Percentiles rank a stretch among this genome's conserved stretches.
Evolutionary conservation across 1,140 invertebrate species (phyloP).

Genomic region (Drosophila sechellia): DNA sequence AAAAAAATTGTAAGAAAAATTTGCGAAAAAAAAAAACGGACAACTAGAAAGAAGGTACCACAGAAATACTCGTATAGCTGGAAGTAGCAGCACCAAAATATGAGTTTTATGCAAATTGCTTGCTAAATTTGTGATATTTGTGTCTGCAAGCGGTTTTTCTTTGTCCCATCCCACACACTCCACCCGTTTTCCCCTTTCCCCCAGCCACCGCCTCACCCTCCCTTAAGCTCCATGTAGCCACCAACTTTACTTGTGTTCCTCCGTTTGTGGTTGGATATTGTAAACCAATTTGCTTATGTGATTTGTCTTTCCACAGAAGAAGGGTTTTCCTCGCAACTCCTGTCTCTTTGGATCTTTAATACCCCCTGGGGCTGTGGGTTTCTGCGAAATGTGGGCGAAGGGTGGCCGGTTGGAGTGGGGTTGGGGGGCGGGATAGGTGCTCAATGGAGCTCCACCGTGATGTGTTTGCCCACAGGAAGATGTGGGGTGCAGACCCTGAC

Average conservation of each 20-base stretch:
- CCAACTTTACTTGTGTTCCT: constrained; percentile 13
- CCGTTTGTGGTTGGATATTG: constrained; percentile 66
- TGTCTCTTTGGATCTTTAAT: constrained; percentile 45
- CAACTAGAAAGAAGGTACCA: constrained; percentile 36
- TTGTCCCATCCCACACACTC: constrained; percentile 25
- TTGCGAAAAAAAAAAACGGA: constrained; percentile 38
- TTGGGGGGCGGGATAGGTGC: background rate
- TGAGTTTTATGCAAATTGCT: constrained; percentile 82
- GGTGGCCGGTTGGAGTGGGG: too few species aligned
- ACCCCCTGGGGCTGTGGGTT: constrained; percentile 28
- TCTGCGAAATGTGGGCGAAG: constrained; percentile 1
- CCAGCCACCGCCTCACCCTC: background rate
- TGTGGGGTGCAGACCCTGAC: constrained; percentile 40
- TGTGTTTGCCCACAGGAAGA: constrained; percentile 29
- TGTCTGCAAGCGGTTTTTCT: constrained; percentile 65
- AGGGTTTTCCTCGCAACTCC: constrained; percentile 20
- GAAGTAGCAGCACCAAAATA: constrained; percentile 63
- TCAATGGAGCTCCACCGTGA: constrained; percentile 23
- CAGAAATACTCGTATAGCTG: constrained; percentile 25
- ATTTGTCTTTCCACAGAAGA: constrained; percentile 67
- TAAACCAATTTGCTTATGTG: constrained; percentile 79
- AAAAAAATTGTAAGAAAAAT: constrained; percentile 23
- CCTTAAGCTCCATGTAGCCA: constrained; percentile 2
- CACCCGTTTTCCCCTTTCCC: constrained; percentile 6
- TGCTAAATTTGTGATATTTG: constrained; percentile 77